Evolutionary conservation across 2,888 invertebrate species (phyloP).

Genomic region (Anodontia alba): DNA sequence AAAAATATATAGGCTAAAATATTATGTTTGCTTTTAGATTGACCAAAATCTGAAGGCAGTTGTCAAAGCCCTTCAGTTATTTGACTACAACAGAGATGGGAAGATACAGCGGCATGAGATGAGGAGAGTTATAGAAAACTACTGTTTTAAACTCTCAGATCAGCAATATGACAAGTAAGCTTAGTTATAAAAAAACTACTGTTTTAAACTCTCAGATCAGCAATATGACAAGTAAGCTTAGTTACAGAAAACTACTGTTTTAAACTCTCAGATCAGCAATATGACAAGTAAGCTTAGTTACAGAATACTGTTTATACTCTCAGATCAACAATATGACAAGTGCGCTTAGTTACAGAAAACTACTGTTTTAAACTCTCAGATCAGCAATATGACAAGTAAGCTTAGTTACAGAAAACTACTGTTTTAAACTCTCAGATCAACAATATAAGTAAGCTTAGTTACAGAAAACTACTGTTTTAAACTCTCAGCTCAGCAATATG

Average conservation of each 20-base stretch:
- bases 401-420: conserved; percentile 39
- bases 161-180: conserved; percentile 83
- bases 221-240: neutral
- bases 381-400: conserved; percentile 83
- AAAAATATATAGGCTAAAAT: too few relatives aligned
- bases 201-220: too few relatives aligned
- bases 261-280: conserved; percentile 82
- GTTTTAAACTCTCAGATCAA: too few relatives aligned
- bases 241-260: conserved; percentile 83
- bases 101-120: conserved; percentile 83
- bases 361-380: conserved; percentile 83
- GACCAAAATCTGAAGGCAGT: conserved; percentile 78
- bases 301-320: conserved; percentile 83
- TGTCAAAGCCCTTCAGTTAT: conserved; percentile 80
- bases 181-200: too few relatives aligned
- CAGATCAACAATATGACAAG: conserved; percentile 83
- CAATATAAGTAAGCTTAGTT: too few relatives aligned
- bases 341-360: conserved; percentile 83
- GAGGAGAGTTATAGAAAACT: conserved; percentile 82
- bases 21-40: conserved; percentile 53
- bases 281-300: conserved; percentile 82
- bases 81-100: conserved; percentile 84
- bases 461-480: conserved; percentile 33
- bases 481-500: too few relatives aligned
- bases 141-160: conserved; percentile 82